phyloP scores from a whole-genome alignment of 2,888 invertebrate species.

The Scelioninae gen. 2 region DNA sequence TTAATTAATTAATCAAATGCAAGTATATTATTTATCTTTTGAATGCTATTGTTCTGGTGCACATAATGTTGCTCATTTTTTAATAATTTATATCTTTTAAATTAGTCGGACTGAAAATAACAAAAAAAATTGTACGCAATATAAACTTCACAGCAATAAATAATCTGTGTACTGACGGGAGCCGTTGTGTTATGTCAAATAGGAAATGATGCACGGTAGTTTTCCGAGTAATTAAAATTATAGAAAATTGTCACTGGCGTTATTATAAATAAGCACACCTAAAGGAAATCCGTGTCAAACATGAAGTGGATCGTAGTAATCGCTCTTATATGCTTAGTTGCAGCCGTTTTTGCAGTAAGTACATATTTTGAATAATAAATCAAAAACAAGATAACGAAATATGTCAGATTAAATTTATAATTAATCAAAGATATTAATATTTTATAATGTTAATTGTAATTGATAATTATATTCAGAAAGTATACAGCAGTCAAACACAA shows the following conservation, averaged over 20 bases:
- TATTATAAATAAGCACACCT: conserved; percentile 16
- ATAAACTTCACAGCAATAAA: conserved; percentile 20
- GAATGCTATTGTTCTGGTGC: too few relatives aligned
- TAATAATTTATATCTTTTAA: conserved; percentile 14
- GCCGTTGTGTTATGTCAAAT: conserved; percentile 13
- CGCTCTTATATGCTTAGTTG: neutral
- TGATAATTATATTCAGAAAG: too few relatives aligned
- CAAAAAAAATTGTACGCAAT: neutral
- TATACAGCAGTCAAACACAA: too few relatives aligned
- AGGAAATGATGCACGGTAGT: conserved; percentile 19
- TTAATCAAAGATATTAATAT: too few relatives aligned
- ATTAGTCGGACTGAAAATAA: conserved; percentile 1
- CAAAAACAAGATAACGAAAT: neutral
- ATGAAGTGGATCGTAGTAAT: conserved; percentile 31
- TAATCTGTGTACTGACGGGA: conserved; percentile 9
- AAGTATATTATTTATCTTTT: too few relatives aligned
- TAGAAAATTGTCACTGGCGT: conserved; percentile 19
- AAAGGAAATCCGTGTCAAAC: conserved; percentile 19
- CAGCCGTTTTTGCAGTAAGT: conserved; percentile 31
- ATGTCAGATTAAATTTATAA: too few relatives aligned
- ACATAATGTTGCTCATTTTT: too few relatives aligned
- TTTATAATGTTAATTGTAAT: too few relatives aligned
- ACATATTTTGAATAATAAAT: conserved; percentile 6
- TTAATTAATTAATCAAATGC: too few relatives aligned
- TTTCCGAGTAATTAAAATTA: conserved; percentile 37